Base-by-base conservation (phyloP, 2,797 vertebrate species). In the Malurus leucopterus region DNA sequence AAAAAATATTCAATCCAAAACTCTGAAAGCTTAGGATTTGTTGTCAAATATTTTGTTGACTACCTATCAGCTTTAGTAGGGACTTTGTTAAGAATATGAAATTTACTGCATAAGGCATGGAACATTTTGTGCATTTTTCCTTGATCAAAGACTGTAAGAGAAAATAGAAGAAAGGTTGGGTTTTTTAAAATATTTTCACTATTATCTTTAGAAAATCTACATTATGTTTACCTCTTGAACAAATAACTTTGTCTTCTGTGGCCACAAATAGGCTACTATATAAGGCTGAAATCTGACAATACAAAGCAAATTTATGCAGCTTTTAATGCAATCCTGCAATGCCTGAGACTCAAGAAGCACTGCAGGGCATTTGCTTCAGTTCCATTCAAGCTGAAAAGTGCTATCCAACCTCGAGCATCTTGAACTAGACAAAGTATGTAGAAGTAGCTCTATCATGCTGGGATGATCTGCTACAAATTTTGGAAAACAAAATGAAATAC, bases 51-150 rank as follows among this genome's bases (percentile, higher is more conserved):
- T 88, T 95, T 89, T 91, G 61, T 30, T 77, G 86, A 94, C 95
- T 95, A 95, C 92, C 96, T 94, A 94, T 95, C 68, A 94, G 93
- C 93, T 96, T 97, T 97, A 96, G 94, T 90, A 90, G 91, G 93
- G 58, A 97, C 87, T 94, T 96, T 96, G 95, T 97, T 97, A 97
- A 98, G 94, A 95, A 91, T 89, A 92, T 86, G 91, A 96, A 96
- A 91, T 93, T 96, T 95, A 89, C 73, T 96, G 91, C 95, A 96
- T 75, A 97, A 89, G 73, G 92, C 94, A 96, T 95, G 92, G 93
- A 97, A 96, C 94, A 97, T 94, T 96, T 96, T 98, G 83, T 96
- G 95, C 95, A 97, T 93, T 96, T 94, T 96, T 96, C 94, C 90
- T 96, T 96, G 96, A 96, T 92, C 75, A 96, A 97, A 92, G 93